Base-by-base conservation (phyloP, 2,888 invertebrate genomes). In the Epinotia nisella region DNA sequence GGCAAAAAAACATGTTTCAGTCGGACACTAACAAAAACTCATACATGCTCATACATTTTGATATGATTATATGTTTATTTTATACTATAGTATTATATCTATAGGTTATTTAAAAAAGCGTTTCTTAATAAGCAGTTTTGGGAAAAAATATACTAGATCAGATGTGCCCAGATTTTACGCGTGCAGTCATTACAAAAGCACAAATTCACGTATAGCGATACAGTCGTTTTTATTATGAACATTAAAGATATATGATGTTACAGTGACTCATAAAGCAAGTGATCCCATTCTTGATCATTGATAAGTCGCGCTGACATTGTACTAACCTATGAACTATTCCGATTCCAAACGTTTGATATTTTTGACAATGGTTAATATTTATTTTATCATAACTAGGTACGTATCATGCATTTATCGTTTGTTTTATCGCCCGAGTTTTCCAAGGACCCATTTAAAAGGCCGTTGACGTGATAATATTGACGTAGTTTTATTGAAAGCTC, bases 291-390 rank as follows among this genome's bases (percentile, higher is more conserved):
- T 62, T 62, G 61, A 70, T 70, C 62, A 19, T 29, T 41, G 70
- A 62, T 70, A 62, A 21, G 60, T 11, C 19, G 17, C n/a, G 55
- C 55, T 41, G 41, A 60, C 60, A 61, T 45, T 69, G 53, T 69
- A 41, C 49, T 61, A 35, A 35, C 35, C 35, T 35, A 9, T 35
- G 7, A 10, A 61, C 21, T 49, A 19, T 53, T 55, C 15, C 49
- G 49, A 64, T 17, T 49, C 60, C 24, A 3, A 55, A 41, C 45
- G 45, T 62, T 45, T 29, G 51, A 41, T 62, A 41, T 62, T 62
- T 60, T 64, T 62, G 62, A 64, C 55, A 56, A 70, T 62, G 24
- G 49, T 64, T 70, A 56, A 70, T 70, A 49, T 62, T 45, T 64
- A 19, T 58, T 35, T 56, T 64, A 15, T 64, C 9, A 35, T 49